Evolutionary conservation across 2,797 vertebrate species (phyloP).

Genomic region (Coilia nasus): DNA sequence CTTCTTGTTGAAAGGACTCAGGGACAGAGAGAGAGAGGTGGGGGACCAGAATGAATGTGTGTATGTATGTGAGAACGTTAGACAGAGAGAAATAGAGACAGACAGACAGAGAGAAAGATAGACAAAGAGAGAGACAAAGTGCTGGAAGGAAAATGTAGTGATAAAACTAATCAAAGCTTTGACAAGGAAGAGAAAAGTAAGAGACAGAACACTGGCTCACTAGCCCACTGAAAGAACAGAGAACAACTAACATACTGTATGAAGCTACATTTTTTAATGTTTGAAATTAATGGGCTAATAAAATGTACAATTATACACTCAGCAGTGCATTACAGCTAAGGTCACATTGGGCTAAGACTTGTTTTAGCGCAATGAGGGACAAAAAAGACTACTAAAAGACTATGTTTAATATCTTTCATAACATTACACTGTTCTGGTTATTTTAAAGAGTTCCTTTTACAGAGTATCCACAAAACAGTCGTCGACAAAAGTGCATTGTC

Average conservation of each 20-base stretch:
- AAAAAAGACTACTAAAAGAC: not conserved
- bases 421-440: not conserved
- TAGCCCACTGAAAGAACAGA: not conserved
- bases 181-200: not conserved
- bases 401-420: not conserved
- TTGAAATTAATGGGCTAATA: not conserved
- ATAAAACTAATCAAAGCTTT: constrained; percentile 75
- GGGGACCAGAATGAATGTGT: not conserved
- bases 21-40: constrained; percentile 35
- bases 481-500: too few relatives aligned
- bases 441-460: too few relatives aligned
- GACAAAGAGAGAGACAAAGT: constrained; percentile 39
- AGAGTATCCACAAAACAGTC: too few relatives aligned
- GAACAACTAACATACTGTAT: not conserved
- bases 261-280: not conserved
- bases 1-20: constrained; percentile 27
- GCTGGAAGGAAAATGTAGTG: constrained; percentile 70
- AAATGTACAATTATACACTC: not conserved
- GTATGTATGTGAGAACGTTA: not conserved
- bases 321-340: not conserved
- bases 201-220: not conserved
- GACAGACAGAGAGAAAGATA: constrained; percentile 25
- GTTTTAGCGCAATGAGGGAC: not conserved
- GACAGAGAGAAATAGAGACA: constrained; percentile 46
- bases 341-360: not conserved